Percentiles rank a stretch among this genome's conserved stretches.
Evolutionary conservation across 2,888 invertebrate species (phyloP).

Genomic region (Bimastos eiseni): DNA sequence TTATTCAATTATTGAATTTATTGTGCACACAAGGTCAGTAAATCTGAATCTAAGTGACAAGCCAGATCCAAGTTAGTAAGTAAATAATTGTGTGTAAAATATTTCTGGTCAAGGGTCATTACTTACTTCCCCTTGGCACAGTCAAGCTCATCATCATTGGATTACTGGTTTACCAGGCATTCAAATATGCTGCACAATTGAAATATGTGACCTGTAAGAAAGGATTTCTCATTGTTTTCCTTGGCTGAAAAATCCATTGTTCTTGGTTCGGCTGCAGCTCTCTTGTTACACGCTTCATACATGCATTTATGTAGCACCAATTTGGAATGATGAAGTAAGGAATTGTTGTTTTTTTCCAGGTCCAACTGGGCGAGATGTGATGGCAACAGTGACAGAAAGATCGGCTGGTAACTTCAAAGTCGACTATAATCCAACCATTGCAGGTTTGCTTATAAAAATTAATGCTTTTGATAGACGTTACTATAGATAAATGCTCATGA

Average conservation of each 20-base stretch:
- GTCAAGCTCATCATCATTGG: no score
- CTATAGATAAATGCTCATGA: not conserved
- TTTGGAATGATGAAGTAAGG: not conserved
- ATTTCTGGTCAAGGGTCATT: no score
- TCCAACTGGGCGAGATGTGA: slow-evolving; percentile 32
- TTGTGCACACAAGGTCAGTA: not conserved
- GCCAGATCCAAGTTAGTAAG: no score
- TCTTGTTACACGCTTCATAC: not conserved
- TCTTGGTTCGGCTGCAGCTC: no score
- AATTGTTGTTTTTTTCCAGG: not conserved
- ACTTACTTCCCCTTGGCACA: no score
- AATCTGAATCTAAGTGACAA: not conserved
- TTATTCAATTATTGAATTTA: not conserved
- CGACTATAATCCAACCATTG: slow-evolving; percentile 36
- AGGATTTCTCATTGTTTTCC: no score
- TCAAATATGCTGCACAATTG: no score
- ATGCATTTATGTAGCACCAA: not conserved
- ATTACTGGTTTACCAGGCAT: no score
- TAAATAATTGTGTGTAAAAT: no score
- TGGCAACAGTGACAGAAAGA: slow-evolving; percentile 29
- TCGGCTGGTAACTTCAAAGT: slow-evolving; percentile 34
- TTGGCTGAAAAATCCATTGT: no score
- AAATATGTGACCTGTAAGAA: no score
- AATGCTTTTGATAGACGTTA: not conserved
- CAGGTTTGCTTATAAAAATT: slow-evolving; percentile 29